These are phyloP conservation scores for Drusus annulatus DNA, from an alignment of 1,140 invertebrate species.

Conservation along the genomic window DNA sequence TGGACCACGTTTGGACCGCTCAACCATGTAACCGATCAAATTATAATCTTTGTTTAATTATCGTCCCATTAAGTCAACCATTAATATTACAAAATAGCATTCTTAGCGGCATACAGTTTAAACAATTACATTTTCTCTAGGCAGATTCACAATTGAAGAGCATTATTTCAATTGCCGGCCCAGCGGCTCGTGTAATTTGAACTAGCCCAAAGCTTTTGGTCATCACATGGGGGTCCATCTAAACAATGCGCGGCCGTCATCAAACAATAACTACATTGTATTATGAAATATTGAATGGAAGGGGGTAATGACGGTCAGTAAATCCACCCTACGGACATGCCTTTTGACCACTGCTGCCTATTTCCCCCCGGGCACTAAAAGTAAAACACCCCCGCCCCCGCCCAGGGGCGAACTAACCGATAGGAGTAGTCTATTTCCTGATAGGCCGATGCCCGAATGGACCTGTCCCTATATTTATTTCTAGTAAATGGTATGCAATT, in stretches of 20 bases:
- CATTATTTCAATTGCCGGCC: conserved; percentile 46
- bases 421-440: too few relatives aligned
- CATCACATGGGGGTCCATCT: conserved; percentile 41
- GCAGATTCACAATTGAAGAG: conserved; percentile 8
- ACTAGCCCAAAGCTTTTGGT: conserved; percentile 29
- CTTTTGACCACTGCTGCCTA: conserved; percentile 49
- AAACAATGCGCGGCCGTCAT: conserved; percentile 53
- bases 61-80: too few relatives aligned
- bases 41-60: too few relatives aligned
- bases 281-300: conserved; percentile 58
- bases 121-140: conserved; percentile 38
- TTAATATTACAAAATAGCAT: too few relatives aligned
- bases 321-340: conserved; percentile 54
- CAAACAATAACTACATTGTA: conserved; percentile 60
- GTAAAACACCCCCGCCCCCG: conserved; percentile 11
- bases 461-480: too few relatives aligned
- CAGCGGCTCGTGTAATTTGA: conserved; percentile 56
- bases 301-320: conserved; percentile 57
- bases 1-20: too few relatives aligned
- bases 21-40: too few relatives aligned
- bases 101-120: too few relatives aligned
- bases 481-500: too few relatives aligned
- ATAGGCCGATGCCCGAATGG: too few relatives aligned
- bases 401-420: background rate
- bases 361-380: conserved; percentile 10